Evolutionary conservation across 2,113 vertebrate genomes (phyloP).

Genomic region (Manacus vitellinus): DNA sequence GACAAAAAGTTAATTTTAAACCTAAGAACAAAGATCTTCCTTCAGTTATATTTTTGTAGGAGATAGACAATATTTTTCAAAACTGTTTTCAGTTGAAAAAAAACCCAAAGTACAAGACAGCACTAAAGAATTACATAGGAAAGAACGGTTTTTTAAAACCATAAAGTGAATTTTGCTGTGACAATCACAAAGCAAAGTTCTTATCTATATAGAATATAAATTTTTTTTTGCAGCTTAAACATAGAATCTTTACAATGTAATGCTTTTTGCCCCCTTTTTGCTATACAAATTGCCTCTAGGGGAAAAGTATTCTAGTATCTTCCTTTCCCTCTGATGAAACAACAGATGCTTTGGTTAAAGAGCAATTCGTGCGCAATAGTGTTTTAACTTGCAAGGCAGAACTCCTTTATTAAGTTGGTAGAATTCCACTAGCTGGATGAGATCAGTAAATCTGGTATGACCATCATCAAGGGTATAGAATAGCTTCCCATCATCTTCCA

Average conservation of each 20-base stretch:
- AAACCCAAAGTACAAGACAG: neutral
- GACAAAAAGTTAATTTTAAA: slow-evolving; percentile 25
- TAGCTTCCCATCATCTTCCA: slow-evolving; percentile 89
- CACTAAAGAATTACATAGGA: slow-evolving; percentile 65
- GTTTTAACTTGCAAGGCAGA: slow-evolving; percentile 94
- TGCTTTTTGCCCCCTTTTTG: neutral
- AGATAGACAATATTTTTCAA: neutral
- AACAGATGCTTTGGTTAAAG: slow-evolving; percentile 78
- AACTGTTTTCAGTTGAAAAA: neutral
- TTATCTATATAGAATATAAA: slow-evolving; percentile 38
- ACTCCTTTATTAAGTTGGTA: slow-evolving; percentile 95
- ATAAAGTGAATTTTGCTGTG: slow-evolving; percentile 58
- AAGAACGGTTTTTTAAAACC: slow-evolving; percentile 33
- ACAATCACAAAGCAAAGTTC: slow-evolving; percentile 59
- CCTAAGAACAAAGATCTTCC: neutral
- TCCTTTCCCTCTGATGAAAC: slow-evolving; percentile 26
- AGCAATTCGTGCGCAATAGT: slow-evolving; percentile 88
- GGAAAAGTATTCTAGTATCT: slow-evolving; percentile 8
- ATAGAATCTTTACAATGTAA: slow-evolving; percentile 42
- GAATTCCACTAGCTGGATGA: slow-evolving; percentile 98
- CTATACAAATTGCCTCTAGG: neutral
- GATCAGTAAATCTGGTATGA: slow-evolving; percentile 93
- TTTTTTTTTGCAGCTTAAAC: slow-evolving; percentile 47
- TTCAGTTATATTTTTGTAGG: neutral
- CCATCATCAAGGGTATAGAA: slow-evolving; percentile 95